phyloP scores from a whole-genome alignment of 2,113 vertebrate species.

The Menura novaehollandiae region DNA sequence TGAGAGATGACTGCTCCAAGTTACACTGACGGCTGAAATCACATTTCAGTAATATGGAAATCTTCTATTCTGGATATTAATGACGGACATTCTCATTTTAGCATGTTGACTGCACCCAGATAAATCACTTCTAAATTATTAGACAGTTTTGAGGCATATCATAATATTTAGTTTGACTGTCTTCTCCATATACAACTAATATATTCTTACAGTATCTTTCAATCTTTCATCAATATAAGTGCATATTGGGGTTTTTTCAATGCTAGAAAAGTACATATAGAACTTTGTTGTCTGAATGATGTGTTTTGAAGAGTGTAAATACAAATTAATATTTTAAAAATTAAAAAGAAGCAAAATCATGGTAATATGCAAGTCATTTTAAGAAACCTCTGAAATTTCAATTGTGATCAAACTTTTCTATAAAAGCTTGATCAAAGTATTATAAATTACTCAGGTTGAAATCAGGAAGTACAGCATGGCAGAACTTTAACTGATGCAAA shows the following conservation, averaged over 20 bases:
- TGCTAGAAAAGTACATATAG: background rate
- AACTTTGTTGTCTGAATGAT: background rate
- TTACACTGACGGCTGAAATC: background rate
- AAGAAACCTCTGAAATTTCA: background rate
- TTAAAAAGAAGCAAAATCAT: background rate
- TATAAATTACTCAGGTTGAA: background rate
- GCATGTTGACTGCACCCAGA: background rate
- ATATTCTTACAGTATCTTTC: background rate
- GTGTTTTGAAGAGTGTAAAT: background rate
- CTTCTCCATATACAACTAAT: background rate
- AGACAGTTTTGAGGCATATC: background rate
- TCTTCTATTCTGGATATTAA: background rate
- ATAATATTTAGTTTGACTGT: background rate
- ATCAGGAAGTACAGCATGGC: accelerated
- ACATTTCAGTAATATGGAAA: background rate
- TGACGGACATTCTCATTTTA: background rate
- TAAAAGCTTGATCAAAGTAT: background rate
- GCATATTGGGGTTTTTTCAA: background rate
- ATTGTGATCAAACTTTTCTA: background rate
- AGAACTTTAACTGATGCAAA: background rate
- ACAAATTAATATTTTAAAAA: background rate
- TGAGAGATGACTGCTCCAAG: background rate
- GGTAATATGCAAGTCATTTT: background rate
- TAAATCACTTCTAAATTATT: background rate
- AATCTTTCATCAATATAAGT: background rate